Percentiles rank a stretch among this genome's conserved stretches.
These are phyloP conservation scores for Centropyge bicolor DNA, from an alignment of 2,797 vertebrate species.

Conservation along the genomic window DNA sequence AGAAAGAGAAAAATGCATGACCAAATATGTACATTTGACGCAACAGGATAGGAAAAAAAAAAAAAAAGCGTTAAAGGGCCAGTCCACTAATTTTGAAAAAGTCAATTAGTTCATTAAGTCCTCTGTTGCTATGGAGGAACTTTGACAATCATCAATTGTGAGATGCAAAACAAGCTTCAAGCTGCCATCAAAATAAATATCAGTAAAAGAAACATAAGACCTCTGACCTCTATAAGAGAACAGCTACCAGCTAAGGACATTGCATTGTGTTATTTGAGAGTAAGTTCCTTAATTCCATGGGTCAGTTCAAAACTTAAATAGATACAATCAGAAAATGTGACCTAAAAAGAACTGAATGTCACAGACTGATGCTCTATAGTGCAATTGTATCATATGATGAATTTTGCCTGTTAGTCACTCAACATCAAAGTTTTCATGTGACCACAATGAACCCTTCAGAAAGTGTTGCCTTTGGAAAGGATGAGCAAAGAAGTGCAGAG, in stretches of 20 bases:
- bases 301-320: background rate
- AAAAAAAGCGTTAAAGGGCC: no score
- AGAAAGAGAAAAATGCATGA: slow-evolving; percentile 47
- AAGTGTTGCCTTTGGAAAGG: background rate
- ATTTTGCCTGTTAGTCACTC: background rate
- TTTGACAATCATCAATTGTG: background rate
- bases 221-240: background rate
- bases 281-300: background rate
- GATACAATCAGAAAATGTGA: background rate
- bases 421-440: slow-evolving; percentile 28
- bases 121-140: background rate
- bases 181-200: background rate
- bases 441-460: background rate
- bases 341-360: background rate
- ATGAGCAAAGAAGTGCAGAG: slow-evolving; percentile 36
- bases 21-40: slow-evolving; percentile 25
- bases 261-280: background rate
- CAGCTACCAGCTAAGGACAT: background rate
- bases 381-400: background rate
- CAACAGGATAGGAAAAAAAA: background rate
- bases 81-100: background rate
- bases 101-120: background rate
- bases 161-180: background rate
- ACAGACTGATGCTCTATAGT: background rate
- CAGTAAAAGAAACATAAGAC: background rate